phyloP scores from a whole-genome alignment of 2,888 invertebrate species.

The Zele albiditarsus region DNA sequence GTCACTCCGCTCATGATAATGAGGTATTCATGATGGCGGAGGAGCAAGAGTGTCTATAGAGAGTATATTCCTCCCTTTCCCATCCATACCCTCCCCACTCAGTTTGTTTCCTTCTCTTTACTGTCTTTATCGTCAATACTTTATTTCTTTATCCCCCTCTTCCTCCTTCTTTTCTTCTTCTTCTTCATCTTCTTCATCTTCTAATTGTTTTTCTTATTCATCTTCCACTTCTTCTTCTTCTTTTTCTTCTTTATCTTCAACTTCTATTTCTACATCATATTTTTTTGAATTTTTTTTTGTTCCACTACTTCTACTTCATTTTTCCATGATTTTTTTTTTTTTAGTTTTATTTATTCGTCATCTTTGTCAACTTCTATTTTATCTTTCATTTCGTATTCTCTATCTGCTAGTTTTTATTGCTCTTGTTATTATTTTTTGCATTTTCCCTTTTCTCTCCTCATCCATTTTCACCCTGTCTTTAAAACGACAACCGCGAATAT shows the following conservation, averaged over 20 bases:
- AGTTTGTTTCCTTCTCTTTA: conserved; percentile 33
- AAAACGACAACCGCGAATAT: background rate
- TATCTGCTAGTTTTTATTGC: no score
- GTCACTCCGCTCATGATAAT: conserved; percentile 84
- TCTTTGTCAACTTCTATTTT: background rate
- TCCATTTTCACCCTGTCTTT: conserved; percentile 10
- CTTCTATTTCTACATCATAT: no score
- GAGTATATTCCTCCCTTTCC: conserved; percentile 62
- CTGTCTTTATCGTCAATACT: conserved; percentile 29
- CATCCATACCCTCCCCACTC: conserved; percentile 33
- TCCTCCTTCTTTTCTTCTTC: background rate
- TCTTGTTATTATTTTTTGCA: background rate
- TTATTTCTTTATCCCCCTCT: conserved; percentile 35
- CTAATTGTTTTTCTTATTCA: conserved; percentile 12
- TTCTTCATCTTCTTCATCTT: background rate
- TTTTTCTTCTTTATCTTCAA: conserved; percentile 31
- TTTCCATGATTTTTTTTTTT: conserved; percentile 44
- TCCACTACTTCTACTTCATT: conserved; percentile 33
- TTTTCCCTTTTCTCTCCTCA: conserved; percentile 46
- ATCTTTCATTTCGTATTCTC: background rate
- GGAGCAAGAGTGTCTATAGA: conserved; percentile 73
- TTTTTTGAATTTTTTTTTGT: background rate
- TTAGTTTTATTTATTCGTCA: conserved; percentile 42
- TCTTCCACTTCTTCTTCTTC: conserved; percentile 43
- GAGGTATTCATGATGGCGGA: conserved; percentile 91